Evolutionary conservation across 1,140 invertebrate species (phyloP).

Genomic region (Aricia agestis): DNA sequence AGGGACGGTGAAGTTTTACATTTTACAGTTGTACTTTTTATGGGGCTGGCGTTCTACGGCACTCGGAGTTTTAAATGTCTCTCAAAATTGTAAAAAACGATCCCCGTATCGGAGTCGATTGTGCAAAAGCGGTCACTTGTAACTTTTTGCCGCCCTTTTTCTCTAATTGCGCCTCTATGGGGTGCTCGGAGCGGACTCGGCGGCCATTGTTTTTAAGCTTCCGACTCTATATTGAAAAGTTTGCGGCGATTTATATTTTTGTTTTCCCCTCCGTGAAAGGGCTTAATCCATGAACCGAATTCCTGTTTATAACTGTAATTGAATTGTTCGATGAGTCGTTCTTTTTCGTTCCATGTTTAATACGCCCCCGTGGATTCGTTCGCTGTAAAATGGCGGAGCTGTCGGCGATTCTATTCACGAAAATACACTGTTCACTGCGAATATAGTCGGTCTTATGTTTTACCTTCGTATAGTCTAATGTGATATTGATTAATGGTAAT

Average conservation of each 20-base stretch:
- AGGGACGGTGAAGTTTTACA: neutral
- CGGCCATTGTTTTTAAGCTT: constrained; percentile 38
- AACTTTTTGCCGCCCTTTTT: constrained; percentile 49
- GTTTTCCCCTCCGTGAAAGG: neutral
- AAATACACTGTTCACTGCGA: neutral
- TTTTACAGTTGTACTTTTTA: constrained; percentile 7
- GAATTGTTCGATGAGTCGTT: constrained; percentile 13
- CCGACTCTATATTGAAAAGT: constrained; percentile 27
- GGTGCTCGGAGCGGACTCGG: constrained; percentile 50
- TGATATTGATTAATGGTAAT: too few species aligned
- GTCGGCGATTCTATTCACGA: neutral
- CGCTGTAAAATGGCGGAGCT: neutral
- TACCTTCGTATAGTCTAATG: too few species aligned
- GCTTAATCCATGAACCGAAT: constrained; percentile 12
- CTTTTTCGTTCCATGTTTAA: neutral
- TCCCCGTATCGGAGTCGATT: constrained; percentile 35
- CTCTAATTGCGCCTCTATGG: constrained; percentile 60
- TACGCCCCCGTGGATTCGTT: neutral
- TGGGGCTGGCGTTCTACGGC: constrained; percentile 29
- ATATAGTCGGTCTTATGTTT: too few species aligned
- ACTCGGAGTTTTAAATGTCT: constrained; percentile 28
- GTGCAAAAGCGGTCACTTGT: constrained; percentile 42
- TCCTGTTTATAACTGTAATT: constrained; percentile 16
- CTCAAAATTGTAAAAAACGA: constrained; percentile 34
- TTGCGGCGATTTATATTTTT: constrained; percentile 19